Evolutionary conservation across 2,797 vertebrate genomes (phyloP).

Genomic region (Gobio occitaniae): DNA sequence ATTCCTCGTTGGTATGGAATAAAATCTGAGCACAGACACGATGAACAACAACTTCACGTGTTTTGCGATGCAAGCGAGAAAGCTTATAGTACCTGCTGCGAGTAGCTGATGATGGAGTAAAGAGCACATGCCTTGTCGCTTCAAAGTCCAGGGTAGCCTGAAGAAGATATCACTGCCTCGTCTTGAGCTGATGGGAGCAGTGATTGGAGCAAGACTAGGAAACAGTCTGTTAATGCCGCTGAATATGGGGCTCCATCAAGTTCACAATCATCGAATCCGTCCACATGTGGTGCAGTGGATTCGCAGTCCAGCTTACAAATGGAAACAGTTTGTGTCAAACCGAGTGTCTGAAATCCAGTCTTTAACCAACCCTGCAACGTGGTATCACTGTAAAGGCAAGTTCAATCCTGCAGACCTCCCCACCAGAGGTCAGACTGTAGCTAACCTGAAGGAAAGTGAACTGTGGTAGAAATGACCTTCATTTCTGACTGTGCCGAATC

Average conservation of each 20-base stretch:
- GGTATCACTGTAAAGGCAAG: not conserved
- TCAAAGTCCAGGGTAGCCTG: not conserved
- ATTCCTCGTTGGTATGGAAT: not conserved
- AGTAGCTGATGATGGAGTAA: not conserved
- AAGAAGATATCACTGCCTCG: not conserved
- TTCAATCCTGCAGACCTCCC: not conserved
- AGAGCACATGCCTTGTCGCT: not conserved
- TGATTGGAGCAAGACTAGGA: no score
- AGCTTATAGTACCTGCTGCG: not conserved
- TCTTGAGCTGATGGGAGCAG: not conserved
- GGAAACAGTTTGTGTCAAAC: not conserved
- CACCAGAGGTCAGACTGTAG: no score
- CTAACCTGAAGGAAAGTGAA: no score
- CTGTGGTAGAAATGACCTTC: no score
- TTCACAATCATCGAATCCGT: not conserved
- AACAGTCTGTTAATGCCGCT: not conserved
- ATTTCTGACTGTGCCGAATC: no score
- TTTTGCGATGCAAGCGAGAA: conserved; percentile 38
- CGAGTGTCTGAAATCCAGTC: not conserved
- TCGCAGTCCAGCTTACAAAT: not conserved
- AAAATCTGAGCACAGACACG: not conserved
- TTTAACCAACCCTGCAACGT: not conserved
- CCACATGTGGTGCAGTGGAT: not conserved
- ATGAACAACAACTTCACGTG: conserved; percentile 6
- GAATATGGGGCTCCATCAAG: not conserved